These are phyloP conservation scores for Trachymyrmex septentrionalis DNA, from an alignment of 1,140 invertebrate species.

Conservation along the genomic window DNA sequence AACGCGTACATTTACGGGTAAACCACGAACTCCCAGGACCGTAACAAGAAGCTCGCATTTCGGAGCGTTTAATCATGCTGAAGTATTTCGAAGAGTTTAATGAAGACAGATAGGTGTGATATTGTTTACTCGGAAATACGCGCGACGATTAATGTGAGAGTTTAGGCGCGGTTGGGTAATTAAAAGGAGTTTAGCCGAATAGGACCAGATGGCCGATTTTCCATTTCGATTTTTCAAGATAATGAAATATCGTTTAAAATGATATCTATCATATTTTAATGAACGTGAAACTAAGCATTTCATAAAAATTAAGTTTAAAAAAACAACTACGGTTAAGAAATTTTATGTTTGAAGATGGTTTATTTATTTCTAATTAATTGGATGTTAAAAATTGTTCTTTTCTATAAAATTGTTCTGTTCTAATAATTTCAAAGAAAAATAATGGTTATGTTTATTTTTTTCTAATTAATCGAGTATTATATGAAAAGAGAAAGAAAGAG, in stretches of 20 bases:
- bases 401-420: too few species aligned
- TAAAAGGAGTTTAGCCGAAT: slow-evolving; percentile 39
- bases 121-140: slow-evolving; percentile 60
- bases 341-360: neutral
- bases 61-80: slow-evolving; percentile 62
- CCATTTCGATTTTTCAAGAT: slow-evolving; percentile 22
- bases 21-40: slow-evolving; percentile 55
- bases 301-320: neutral
- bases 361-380: neutral
- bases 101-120: slow-evolving; percentile 61
- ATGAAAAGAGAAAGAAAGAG: neutral
- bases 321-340: neutral
- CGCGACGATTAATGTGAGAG: slow-evolving; percentile 56
- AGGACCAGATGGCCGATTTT: neutral
- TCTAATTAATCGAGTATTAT: neutral
- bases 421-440: neutral
- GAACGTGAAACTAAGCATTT: neutral
- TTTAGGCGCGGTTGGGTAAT: slow-evolving; percentile 45
- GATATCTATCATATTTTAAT: neutral
- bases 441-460: too few species aligned
- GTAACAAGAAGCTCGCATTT: slow-evolving; percentile 61
- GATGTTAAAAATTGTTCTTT: neutral
- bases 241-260: slow-evolving; percentile 4
- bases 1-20: slow-evolving; percentile 61
- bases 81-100: slow-evolving; percentile 64